Conservation (phyloP, 2,113 vertebrate genomes). For the Circaetus gallicus region DNA sequence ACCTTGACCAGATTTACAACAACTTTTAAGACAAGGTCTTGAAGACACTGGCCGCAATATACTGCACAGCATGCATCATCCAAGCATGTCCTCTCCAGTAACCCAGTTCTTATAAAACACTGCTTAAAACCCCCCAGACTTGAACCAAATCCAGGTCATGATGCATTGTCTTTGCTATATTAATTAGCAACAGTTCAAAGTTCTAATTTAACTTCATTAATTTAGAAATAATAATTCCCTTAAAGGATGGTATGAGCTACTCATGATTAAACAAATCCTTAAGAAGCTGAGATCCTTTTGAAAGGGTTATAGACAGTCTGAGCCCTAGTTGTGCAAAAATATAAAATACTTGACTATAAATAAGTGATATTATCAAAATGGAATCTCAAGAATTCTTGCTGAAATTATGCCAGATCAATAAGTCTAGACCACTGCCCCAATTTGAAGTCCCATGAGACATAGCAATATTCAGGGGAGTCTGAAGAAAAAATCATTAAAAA, state of each 20-base stretch:
- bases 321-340: background rate
- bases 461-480: background rate
- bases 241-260: background rate
- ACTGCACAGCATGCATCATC: background rate
- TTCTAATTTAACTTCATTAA: constrained; percentile 1
- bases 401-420: background rate
- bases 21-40: background rate
- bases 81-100: background rate
- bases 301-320: background rate
- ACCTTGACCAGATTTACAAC: background rate
- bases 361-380: background rate
- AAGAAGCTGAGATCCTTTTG: background rate
- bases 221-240: background rate
- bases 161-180: background rate
- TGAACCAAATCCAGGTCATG: background rate
- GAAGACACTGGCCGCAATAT: background rate
- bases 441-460: background rate
- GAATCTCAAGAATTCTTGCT: background rate
- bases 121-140: background rate
- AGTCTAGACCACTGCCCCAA: background rate
- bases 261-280: background rate
- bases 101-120: background rate
- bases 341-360: background rate
- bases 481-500: background rate
- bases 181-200: background rate